phyloP scores from a whole-genome alignment of 2,888 invertebrate species.

The Caenorhabditis sp. region DNA sequence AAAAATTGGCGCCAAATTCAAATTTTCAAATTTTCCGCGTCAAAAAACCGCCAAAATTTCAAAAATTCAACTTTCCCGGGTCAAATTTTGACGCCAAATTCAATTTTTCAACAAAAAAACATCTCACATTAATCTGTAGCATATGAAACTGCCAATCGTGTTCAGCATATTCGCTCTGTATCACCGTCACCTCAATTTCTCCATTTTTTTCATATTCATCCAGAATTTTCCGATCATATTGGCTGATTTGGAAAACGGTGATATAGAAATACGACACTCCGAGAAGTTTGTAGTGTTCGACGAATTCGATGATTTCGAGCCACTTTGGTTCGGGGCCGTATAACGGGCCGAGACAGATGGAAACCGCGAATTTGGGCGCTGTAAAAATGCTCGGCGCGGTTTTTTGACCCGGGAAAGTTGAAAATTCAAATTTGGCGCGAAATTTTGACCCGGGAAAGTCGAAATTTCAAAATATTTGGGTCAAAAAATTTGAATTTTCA shows the following conservation, averaged over 20 bases:
- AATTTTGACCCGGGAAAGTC: no score
- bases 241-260: conserved; percentile 21
- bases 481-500: no score
- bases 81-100: no score
- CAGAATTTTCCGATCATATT: conserved; percentile 12
- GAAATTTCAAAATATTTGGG: no score
- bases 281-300: conserved; percentile 4
- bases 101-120: no score
- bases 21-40: no score
- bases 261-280: conserved; percentile 20
- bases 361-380: neutral
- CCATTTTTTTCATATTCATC: conserved; percentile 20
- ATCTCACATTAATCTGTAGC: neutral
- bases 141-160: conserved; percentile 11
- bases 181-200: conserved; percentile 9
- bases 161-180: conserved; percentile 13
- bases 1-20: no score
- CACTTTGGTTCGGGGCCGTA: neutral
- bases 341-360: neutral
- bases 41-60: no score
- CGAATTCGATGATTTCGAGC: neutral
- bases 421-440: neutral
- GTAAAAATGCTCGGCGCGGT: neutral
- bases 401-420: neutral
- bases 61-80: no score